Base-by-base conservation (phyloP, 2,113 vertebrate genomes). In the Athene noctua region DNA sequence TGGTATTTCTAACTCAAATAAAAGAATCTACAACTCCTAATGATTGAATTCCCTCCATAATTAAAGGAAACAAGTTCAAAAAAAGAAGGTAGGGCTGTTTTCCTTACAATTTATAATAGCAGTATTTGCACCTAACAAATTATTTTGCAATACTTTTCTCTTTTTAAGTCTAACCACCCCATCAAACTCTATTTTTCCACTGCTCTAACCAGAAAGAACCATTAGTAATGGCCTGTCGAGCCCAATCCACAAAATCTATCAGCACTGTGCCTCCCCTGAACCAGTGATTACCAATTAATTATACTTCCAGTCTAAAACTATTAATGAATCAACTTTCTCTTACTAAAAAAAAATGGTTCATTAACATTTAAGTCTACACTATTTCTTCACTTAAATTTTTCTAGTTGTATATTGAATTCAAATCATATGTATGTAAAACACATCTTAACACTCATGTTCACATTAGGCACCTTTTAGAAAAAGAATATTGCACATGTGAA, bases 61-160 rank as follows among this genome's bases (percentile, higher is more conserved):
- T 9, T 46, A 32, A n/a, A 47, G 19, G 30, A 0, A 57, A 10
- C 6, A n/a, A 25, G 6, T n/a, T 13, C 3, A 34, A 79, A 46
- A 27, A 63, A 58, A n/a, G 11, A 10, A 44, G 6, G 22, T 10
- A 18, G 10, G 15, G 8, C 15, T 71, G 15, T 3, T 21, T 85
- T 36, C 11, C n/a, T 9, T 44, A 11, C 3, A 9, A 9, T 20
- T 66, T 29, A 11, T 0, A 34, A 46, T 13, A 70, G 30, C 0
- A 47, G 3, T 2, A 25, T 36, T 36, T 62, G 42, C 8, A 54
- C 36, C 34, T 42, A 15, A 29, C 11, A 32, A 1, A 9, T 25
- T 9, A 6, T 7, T 63, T 32, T 1, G 1, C 1, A 51, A 10
- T 6, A 40, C 6, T 52, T 78, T 46, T 17, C 15, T 55, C 29